Base-by-base conservation (phyloP, 2,888 invertebrate species). In the Onthophagus sagittarius region DNA sequence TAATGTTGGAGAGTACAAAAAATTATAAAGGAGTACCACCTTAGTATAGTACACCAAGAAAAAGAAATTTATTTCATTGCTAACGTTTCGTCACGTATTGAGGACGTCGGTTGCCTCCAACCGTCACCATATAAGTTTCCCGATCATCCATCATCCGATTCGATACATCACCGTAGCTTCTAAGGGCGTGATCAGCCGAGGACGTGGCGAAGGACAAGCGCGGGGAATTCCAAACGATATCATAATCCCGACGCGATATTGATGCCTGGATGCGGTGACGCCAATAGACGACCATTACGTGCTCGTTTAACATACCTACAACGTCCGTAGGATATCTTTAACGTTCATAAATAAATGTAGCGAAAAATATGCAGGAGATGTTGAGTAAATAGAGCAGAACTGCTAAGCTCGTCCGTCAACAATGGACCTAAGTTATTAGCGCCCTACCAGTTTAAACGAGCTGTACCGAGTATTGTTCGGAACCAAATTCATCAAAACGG, bases 121-220 rank as follows among this genome's bases (percentile, higher is more conserved):
- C 39, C 39, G 39, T 53, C 39, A 53, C 39, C 39, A 53, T 53
- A 53, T 53, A 53, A 53, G 39, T 53, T 53, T 53, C 39, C 39
- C 39, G 39, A 53, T 53, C 39, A 78, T 78, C 78, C 76, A 78
- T 78, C 78, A 78, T 76, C 75, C 70, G 75, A 76, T 78, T 77
- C 78, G 75, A 77, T 78, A 78, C 77, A 77, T 78, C 77, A 78
- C 32, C 71, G 69, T 71, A 72, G 64, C 72, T 39, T 31, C 74
- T 71, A 70, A 69, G 67, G 67, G 32, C 74, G 74, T 74, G 74
- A 71, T 70, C 70, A 72, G 72, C 75, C 72, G 70, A 39, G 32
- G 67, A 53, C 39, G 11, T 9, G 23, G 23, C 23, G 23, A 23
- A 23, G 23, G 23, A 23, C 23, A 23, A 23, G 23, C 23, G 39